A percentile compares a stretch with the other conserved stretches of the same genome.
Conservation (phyloP, 2,113 vertebrate genomes). For the Micronisus gabar region DNA sequence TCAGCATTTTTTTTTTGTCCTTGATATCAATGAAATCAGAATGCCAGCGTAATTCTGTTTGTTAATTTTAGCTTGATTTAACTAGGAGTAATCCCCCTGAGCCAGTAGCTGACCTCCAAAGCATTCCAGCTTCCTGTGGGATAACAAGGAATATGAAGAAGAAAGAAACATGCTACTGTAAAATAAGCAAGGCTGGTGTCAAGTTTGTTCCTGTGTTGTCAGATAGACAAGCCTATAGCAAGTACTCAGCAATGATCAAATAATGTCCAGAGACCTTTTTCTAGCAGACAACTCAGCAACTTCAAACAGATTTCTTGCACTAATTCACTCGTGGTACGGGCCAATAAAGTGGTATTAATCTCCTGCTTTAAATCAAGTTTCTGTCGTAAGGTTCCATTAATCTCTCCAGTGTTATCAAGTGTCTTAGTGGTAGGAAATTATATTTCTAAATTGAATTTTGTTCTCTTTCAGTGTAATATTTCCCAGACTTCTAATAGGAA, state of each 20-base stretch:
- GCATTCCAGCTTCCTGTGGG: slow-evolving; percentile 45
- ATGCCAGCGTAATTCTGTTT: slow-evolving; percentile 31
- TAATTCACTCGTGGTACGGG: slow-evolving; percentile 55
- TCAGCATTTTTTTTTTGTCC: neutral
- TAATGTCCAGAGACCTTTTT: slow-evolving; percentile 63
- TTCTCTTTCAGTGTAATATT: slow-evolving; percentile 70
- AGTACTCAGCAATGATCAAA: slow-evolving; percentile 65
- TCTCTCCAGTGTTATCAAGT: slow-evolving; percentile 67
- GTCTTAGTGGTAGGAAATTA: slow-evolving; percentile 70
- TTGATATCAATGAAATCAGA: slow-evolving; percentile 38
- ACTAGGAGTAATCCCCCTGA: slow-evolving; percentile 40
- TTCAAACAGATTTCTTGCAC: slow-evolving; percentile 66
- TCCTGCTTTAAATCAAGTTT: slow-evolving; percentile 74
- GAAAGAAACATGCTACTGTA: slow-evolving; percentile 56
- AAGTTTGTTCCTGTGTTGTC: slow-evolving; percentile 37
- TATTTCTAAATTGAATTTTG: slow-evolving; percentile 76
- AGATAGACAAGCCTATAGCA: slow-evolving; percentile 31
- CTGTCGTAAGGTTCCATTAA: slow-evolving; percentile 70
- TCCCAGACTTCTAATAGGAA: slow-evolving; percentile 66
- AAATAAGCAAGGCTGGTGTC: slow-evolving; percentile 41
- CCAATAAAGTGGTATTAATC: slow-evolving; percentile 70
- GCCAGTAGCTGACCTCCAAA: slow-evolving; percentile 40
- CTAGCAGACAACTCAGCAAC: slow-evolving; percentile 68
- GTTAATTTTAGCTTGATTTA: slow-evolving; percentile 65
- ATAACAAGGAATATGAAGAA: slow-evolving; percentile 65